Evolutionary conservation across 2,113 vertebrate species (phyloP).

Genomic region (Nesogale talazaci): DNA sequence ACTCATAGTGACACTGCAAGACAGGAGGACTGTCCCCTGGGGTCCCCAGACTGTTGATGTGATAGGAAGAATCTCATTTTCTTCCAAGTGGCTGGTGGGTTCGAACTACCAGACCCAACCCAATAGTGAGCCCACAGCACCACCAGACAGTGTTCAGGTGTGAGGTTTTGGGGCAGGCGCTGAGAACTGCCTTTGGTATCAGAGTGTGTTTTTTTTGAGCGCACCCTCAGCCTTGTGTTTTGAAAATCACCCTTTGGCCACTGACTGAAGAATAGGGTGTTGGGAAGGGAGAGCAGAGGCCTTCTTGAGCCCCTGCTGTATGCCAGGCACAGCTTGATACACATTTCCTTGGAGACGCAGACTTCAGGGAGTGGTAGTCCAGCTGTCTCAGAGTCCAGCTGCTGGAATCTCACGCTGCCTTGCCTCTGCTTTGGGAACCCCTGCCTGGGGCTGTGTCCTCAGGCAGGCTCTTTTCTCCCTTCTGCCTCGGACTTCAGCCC

Average conservation of each 20-base stretch:
- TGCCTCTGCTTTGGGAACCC: not conserved
- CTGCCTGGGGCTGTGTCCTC: not conserved
- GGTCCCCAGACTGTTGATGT: no score
- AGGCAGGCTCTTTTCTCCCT: not conserved
- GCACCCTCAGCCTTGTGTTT: not conserved
- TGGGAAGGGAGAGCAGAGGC: not conserved
- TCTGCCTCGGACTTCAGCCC: not conserved
- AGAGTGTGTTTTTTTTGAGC: not conserved
- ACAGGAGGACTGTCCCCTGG: no score
- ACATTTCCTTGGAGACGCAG: not conserved
- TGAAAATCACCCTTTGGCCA: not conserved
- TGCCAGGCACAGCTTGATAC: not conserved
- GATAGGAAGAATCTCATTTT: no score
- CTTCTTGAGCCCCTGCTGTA: not conserved
- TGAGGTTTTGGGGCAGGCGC: not conserved
- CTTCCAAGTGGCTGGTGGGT: no score
- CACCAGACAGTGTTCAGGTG: no score
- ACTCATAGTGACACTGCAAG: no score
- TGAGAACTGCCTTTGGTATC: not conserved
- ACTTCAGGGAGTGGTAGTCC: not conserved
- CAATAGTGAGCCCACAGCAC: no score
- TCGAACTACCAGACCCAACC: no score
- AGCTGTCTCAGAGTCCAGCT: rapidly evolving
- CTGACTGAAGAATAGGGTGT: not conserved
- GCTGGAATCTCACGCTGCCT: not conserved